These are phyloP conservation scores for Drosophila parthenogenetica DNA, from an alignment of 2,888 invertebrate species.

Conservation along the genomic window DNA sequence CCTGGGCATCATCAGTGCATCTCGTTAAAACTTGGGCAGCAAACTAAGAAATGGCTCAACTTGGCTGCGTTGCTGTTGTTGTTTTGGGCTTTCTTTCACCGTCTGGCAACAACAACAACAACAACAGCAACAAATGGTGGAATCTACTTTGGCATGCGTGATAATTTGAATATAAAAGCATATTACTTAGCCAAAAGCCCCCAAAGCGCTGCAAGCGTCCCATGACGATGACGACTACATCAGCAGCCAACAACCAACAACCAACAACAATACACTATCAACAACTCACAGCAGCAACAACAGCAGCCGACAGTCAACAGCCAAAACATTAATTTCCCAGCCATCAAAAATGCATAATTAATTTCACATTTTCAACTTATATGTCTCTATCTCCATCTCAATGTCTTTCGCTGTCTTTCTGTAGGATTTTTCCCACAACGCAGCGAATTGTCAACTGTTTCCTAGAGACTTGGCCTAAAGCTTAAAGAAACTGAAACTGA, in stretches of 20 bases:
- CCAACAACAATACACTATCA: conserved; percentile 16
- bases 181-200: conserved; percentile 54
- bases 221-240: conserved; percentile 56
- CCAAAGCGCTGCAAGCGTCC: conserved; percentile 36
- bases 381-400: conserved; percentile 34
- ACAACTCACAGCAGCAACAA: conserved; percentile 13
- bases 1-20: conserved; percentile 65
- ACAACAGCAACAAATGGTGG: conserved; percentile 22
- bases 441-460: conserved; percentile 68
- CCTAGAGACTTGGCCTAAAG: conserved; percentile 9
- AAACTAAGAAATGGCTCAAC: conserved; percentile 4
- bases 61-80: conserved; percentile 25
- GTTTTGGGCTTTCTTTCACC: conserved; percentile 37
- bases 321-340: conserved; percentile 55
- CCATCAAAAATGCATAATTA: conserved; percentile 73
- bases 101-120: conserved; percentile 19
- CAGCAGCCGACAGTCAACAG: conserved; percentile 8
- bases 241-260: conserved; percentile 13
- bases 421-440: conserved; percentile 37
- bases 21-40: conserved; percentile 63
- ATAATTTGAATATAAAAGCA: conserved; percentile 77
- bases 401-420: conserved; percentile 11
- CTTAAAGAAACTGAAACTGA: conserved; percentile 5
- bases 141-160: conserved; percentile 70
- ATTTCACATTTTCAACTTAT: conserved; percentile 48